These are phyloP conservation scores for Aleiodes leptofemur DNA, from an alignment of 2,888 invertebrate species.

Conservation along the genomic window DNA sequence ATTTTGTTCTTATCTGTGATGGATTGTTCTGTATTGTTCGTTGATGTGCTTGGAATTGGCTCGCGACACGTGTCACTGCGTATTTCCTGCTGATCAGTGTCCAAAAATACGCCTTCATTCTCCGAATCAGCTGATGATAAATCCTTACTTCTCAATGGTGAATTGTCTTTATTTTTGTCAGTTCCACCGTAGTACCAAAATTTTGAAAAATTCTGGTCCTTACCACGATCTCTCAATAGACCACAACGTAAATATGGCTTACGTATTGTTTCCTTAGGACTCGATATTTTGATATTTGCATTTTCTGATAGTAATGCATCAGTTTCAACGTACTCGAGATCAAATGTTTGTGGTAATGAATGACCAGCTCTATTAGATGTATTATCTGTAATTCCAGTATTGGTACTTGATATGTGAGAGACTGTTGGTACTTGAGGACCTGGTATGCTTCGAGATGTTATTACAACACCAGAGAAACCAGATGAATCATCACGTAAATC, in stretches of 20 bases:
- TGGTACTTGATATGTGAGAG: conserved; percentile 14
- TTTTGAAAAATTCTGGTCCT: conserved; percentile 30
- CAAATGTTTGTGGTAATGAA: conserved; percentile 46
- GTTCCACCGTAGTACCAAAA: conserved; percentile 36
- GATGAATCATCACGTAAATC: conserved; percentile 13
- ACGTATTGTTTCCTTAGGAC: conserved; percentile 43
- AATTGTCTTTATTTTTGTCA: conserved; percentile 44
- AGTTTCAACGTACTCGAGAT: conserved; percentile 58
- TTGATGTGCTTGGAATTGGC: conserved; percentile 15
- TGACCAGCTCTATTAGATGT: conserved; percentile 2
- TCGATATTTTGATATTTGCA: conserved; percentile 35
- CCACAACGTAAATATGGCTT: conserved; percentile 46
- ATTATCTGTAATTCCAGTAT: conserved; percentile 7
- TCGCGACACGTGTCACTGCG: conserved; percentile 9
- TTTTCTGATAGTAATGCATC: conserved; percentile 55
- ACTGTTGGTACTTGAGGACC: conserved; percentile 52
- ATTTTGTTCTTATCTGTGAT: background rate
- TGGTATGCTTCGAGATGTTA: conserved; percentile 42
- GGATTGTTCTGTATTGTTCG: conserved; percentile 1
- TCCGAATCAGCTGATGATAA: conserved; percentile 47
- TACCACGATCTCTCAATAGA: conserved; percentile 43
- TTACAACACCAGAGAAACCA: conserved; percentile 21
- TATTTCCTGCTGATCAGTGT: conserved; percentile 51
- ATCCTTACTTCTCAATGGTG: conserved; percentile 35
- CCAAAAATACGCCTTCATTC: conserved; percentile 56